A percentile compares a stretch with the other conserved stretches of the same genome.
Evolutionary conservation across 2,888 invertebrate species (phyloP).

Genomic region (Galerucella calmariensis): DNA sequence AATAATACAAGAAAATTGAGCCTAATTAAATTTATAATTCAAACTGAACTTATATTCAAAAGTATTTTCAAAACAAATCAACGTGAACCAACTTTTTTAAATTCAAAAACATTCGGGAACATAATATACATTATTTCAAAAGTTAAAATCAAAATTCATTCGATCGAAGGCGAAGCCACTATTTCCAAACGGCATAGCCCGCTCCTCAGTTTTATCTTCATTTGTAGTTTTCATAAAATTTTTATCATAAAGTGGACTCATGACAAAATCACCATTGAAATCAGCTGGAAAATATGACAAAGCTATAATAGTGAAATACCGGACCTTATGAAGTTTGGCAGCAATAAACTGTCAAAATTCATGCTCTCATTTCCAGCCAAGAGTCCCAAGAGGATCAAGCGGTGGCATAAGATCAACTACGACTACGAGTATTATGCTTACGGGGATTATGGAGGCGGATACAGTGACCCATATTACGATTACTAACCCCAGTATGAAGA

Average conservation of each 20-base stretch:
- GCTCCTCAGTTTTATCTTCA: background rate
- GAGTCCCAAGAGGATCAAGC: too few species aligned
- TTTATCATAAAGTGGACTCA: conserved; percentile 16
- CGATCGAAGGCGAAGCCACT: background rate
- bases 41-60: too few species aligned
- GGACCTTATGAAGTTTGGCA: too few species aligned
- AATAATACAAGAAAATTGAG: too few species aligned
- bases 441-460: conserved; percentile 96
- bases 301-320: too few species aligned
- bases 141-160: conserved; percentile 30
- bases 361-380: too few species aligned
- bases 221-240: background rate
- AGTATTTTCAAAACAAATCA: too few species aligned
- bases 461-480: conserved; percentile 95
- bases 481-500: conserved; percentile 94
- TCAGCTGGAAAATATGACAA: background rate
- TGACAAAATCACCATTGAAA: background rate
- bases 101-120: too few species aligned
- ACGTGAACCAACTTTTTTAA: background rate
- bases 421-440: conserved; percentile 98
- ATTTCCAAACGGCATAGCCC: background rate
- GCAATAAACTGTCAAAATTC: too few species aligned
- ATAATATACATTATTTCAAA: background rate
- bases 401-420: conserved; percentile 64
- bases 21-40: too few species aligned